Evolutionary conservation across 2,888 invertebrate genomes (phyloP).

Genomic region (Cephus spinipes): DNA sequence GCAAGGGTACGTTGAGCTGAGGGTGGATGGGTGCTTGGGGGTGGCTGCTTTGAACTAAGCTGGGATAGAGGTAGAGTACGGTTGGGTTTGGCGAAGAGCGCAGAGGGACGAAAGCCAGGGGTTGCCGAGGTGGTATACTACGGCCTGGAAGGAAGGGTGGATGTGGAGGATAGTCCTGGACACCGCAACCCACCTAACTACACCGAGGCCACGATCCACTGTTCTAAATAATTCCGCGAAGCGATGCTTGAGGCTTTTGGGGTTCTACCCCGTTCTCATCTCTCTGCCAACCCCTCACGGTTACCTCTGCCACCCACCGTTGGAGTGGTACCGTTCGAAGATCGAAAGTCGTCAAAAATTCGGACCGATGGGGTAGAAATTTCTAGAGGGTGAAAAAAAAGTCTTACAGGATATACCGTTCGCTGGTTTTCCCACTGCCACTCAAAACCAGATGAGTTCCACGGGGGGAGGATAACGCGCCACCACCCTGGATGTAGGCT

Average conservation of each 20-base stretch:
- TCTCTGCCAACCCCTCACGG: not conserved
- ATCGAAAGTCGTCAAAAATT: not conserved
- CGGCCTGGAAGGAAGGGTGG: constrained; percentile 48
- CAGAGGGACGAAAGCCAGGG: constrained; percentile 35
- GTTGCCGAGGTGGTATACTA: constrained; percentile 27
- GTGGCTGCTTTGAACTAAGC: constrained; percentile 66
- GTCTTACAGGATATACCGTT: not conserved
- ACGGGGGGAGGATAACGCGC: not conserved
- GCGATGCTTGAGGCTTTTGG: constrained; percentile 63
- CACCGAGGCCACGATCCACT: constrained; percentile 60
- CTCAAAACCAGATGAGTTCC: not conserved
- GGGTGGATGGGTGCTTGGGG: constrained; percentile 28
- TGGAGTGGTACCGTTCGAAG: not conserved
- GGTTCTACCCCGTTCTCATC: constrained; percentile 26
- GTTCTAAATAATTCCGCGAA: constrained; percentile 65
- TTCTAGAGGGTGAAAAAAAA: not conserved
- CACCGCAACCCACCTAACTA: constrained; percentile 62
- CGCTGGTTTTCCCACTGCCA: not conserved
- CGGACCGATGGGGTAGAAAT: not conserved
- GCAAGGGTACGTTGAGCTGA: constrained; percentile 52
- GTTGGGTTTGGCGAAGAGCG: constrained; percentile 57
- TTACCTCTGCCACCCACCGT: not conserved
- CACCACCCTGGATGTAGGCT: not conserved
- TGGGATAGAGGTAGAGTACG: constrained; percentile 57
- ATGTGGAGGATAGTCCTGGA: constrained; percentile 58